Percentiles rank a stretch among this genome's conserved stretches.
Conservation (phyloP, 2,888 invertebrate species). For the Lysandra bellargus region DNA sequence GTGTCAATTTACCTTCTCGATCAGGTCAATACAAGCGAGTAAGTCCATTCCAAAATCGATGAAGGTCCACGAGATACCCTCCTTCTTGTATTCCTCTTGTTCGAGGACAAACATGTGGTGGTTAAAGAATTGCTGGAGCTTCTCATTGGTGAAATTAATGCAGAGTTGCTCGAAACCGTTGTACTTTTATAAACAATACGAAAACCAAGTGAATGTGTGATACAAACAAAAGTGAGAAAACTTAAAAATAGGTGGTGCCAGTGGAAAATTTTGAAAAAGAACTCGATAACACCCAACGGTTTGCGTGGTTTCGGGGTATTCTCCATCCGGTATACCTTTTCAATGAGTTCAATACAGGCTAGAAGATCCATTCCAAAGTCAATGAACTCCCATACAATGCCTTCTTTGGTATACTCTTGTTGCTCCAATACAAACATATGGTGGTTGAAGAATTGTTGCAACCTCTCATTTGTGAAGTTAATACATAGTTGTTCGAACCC, state of each 20-base stretch:
- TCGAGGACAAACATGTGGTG: conserved; percentile 99
- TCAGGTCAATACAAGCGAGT: conserved; percentile 96
- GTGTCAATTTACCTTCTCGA: conserved; percentile 90
- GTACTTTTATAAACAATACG: conserved; percentile 82
- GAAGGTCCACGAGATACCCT: conserved; percentile 97
- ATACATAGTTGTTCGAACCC: conserved; percentile 99
- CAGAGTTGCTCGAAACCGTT: conserved; percentile 99
- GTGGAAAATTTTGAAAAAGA: conserved; percentile 50
- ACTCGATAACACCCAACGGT: conserved; percentile 47
- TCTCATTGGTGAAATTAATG: conserved; percentile 99
- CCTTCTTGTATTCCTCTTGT: conserved; percentile 97
- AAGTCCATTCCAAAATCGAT: conserved; percentile 99
- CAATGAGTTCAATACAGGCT: conserved; percentile 98
- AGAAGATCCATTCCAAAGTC: conserved; percentile 99
- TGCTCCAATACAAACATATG: conserved; percentile 99
- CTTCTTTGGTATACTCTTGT: conserved; percentile 98
- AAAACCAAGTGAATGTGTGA: conserved; percentile 55
- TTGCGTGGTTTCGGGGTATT: conserved; percentile 53
- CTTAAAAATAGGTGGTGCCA: conserved; percentile 51
- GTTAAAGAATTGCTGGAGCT: conserved; percentile 99
- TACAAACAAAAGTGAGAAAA: conserved; percentile 52
- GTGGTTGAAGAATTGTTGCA: conserved; percentile 99
- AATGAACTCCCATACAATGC: conserved; percentile 99
- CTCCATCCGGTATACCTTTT: conserved; percentile 88
- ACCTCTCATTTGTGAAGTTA: conserved; percentile 99